Evolutionary conservation across 2,888 invertebrate genomes (phyloP).

Genomic region (Sinodicranocentrus sp.): DNA sequence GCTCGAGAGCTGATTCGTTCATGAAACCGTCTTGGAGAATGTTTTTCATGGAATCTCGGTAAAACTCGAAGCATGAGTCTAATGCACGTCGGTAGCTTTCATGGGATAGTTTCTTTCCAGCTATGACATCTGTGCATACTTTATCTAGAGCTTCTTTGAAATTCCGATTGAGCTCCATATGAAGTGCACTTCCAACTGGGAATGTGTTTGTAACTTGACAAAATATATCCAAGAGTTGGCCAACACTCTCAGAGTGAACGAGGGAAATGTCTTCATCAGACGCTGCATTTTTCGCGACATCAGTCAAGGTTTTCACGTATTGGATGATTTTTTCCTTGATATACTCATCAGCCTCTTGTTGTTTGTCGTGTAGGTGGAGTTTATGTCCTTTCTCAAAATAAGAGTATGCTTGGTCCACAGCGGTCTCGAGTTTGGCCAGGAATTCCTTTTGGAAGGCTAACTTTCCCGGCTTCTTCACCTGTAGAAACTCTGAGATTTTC

Average conservation of each 20-base stretch:
- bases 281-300: no score
- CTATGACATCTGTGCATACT: background rate
- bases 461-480: constrained; percentile 30
- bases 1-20: constrained; percentile 12
- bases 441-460: constrained; percentile 23
- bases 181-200: no score
- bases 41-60: background rate
- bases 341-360: no score
- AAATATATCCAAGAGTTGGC: no score
- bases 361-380: background rate
- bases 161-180: background rate
- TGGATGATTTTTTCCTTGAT: no score
- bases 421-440: background rate
- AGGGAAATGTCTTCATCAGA: no score
- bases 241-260: no score
- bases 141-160: background rate
- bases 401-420: background rate
- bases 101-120: background rate
- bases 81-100: background rate
- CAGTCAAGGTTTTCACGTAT: no score
- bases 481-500: background rate
- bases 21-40: constrained; percentile 18
- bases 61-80: background rate
- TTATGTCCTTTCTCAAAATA: background rate
- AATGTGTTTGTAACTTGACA: no score